Evolutionary conservation across 64 coral and sea anemone genomes (phyloP).

Genomic region (Stylophora pistillata): DNA sequence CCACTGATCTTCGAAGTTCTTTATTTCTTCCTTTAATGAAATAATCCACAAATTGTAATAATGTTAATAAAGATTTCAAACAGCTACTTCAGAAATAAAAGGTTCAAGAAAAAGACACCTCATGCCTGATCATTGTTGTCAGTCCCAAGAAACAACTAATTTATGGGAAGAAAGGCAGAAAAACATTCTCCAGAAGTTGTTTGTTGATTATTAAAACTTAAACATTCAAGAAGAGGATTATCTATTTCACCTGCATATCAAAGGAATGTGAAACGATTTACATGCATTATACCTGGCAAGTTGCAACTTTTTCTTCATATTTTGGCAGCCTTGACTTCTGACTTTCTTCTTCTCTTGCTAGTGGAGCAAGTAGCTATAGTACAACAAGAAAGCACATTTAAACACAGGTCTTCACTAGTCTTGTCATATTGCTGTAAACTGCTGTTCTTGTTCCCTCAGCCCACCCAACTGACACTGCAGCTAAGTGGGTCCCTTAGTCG

Average conservation of each 20-base stretch:
- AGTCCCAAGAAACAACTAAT: too few species aligned
- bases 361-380: constrained; percentile 8
- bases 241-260: too few species aligned
- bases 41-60: neutral
- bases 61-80: neutral
- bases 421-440: neutral
- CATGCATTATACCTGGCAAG: neutral
- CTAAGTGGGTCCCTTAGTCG: constrained; percentile 65
- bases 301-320: constrained; percentile 29
- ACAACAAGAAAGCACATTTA: neutral
- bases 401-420: too few species aligned
- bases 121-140: too few species aligned
- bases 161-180: too few species aligned
- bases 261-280: too few species aligned
- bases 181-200: too few species aligned
- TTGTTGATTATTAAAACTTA: too few species aligned
- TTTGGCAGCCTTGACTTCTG: constrained; percentile 23
- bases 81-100: too few species aligned
- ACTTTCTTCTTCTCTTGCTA: constrained; percentile 23
- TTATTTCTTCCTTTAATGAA: constrained; percentile 55
- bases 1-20: constrained; percentile 71
- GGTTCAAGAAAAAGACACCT: too few species aligned
- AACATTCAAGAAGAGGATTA: too few species aligned
- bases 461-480: constrained; percentile 57
- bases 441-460: constrained; percentile 58